Evolutionary conservation across 2,113 vertebrate genomes (phyloP), one percentile per base, ranked within the genome.

Genomic region (Dipodomys spectabilis): DNA sequence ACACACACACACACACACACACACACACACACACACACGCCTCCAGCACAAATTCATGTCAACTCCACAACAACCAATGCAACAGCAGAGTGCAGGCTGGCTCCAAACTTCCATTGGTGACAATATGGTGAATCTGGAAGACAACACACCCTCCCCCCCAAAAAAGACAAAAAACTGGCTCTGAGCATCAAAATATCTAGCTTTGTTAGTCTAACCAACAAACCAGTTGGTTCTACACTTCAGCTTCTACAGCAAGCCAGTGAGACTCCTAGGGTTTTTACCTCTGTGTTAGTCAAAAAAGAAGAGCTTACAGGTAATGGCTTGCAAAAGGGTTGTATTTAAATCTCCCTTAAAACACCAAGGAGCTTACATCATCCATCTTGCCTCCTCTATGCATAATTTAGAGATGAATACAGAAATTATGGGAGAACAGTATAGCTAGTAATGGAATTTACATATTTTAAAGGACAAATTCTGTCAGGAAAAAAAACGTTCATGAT

Each of bases 401-500:
- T 96, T 86, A 93, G 82, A 92, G 75, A 91, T 15, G 67, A 93
- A 67, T 65, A 85, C 84, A 75, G 71, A 92, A 94, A 93, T 95
- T 85, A 84, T 88, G 88, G 95, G 44, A 79, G 45, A 93, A 72
- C 25, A 4, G 87, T 91, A 90, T 25, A 95, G 89, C 93, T 85
- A 30, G 49, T 90, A 93, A 95, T 84, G 68, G 75, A 87, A 95
- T 94, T 92, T 96, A 96, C 88, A 91, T 96, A 93, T 83, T 93
- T 95, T 92, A 95, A 39, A 96, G 88, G 81, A 90, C 62, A 95
- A 83, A 86, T 92, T 90, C 90, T 94, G 68, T 92, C 88, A 90
- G 90, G 20, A 72, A 84, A 49, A 57, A 83, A 94, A 82, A 91
- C 74, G 35, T 81, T 87, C 39, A n/a, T 77, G n/a, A 80, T 90